Evolutionary conservation across 2,797 vertebrate genomes (phyloP).

Genomic region (Orientallactaga sibirica): DNA sequence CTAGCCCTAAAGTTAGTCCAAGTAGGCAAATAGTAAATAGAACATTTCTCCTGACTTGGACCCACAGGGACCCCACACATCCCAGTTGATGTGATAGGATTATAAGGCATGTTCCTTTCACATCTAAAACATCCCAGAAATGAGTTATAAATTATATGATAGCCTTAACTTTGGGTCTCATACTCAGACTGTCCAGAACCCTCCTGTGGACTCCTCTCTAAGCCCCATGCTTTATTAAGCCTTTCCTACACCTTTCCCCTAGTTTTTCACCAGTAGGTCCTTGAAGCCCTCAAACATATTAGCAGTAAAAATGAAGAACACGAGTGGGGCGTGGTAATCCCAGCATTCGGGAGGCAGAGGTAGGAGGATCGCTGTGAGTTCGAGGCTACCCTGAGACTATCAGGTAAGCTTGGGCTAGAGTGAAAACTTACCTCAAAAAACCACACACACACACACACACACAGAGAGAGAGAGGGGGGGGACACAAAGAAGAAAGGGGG

Average conservation of each 20-base stretch:
- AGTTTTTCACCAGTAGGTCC: constrained; percentile 38
- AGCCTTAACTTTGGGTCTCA: constrained; percentile 8
- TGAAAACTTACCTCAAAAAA: too few relatives aligned
- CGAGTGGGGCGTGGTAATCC: neutral
- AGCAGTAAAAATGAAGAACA: constrained; percentile 62
- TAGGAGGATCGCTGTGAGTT: too few relatives aligned
- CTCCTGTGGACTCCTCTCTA: neutral
- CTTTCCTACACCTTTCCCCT: constrained; percentile 31
- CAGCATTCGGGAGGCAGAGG: too few relatives aligned
- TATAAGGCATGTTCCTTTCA: constrained; percentile 6
- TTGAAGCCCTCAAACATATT: constrained; percentile 62
- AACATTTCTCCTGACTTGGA: neutral
- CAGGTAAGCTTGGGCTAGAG: too few relatives aligned
- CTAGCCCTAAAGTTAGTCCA: constrained; percentile 2
- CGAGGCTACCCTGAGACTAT: too few relatives aligned
- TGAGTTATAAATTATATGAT: neutral
- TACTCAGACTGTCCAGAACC: neutral
- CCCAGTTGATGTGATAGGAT: neutral
- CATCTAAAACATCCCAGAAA: neutral
- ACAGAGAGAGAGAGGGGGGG: too few relatives aligned
- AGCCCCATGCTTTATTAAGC: constrained; percentile 12
- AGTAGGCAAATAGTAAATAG: constrained; percentile 17
- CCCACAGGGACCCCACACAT: neutral
- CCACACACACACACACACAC: too few relatives aligned
- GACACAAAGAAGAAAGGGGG: too few relatives aligned